phyloP scores from a whole-genome alignment of 2,113 vertebrate species.

The Acanthochromis polyacanthus region DNA sequence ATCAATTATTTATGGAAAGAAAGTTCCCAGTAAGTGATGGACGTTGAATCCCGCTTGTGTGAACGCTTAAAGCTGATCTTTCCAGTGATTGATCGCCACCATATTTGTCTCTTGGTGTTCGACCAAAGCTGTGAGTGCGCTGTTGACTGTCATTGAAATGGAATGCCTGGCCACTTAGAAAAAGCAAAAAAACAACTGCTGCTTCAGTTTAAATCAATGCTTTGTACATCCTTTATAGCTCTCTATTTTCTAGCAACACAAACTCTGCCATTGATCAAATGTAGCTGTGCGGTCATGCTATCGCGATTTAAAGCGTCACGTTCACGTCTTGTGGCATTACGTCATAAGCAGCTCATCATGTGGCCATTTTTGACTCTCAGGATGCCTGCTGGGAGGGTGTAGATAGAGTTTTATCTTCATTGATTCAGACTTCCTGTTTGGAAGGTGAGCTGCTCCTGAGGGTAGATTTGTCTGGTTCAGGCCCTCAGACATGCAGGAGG shows the following conservation, averaged over 20 bases:
- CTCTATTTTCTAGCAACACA: background rate
- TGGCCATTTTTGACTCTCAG: slow-evolving; percentile 16
- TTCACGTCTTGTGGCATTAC: background rate
- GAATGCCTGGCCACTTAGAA: slow-evolving; percentile 16
- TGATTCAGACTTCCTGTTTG: slow-evolving; percentile 60
- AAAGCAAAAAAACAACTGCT: background rate
- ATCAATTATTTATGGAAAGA: slow-evolving; percentile 56
- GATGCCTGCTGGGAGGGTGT: slow-evolving; percentile 19
- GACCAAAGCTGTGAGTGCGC: slow-evolving; percentile 14
- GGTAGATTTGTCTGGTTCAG: slow-evolving; percentile 29
- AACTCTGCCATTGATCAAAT: background rate
- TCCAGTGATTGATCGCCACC: slow-evolving; percentile 46
- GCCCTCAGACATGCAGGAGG: slow-evolving; percentile 22
- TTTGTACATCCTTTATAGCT: background rate
- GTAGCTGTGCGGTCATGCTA: background rate
- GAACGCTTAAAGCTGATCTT: slow-evolving; percentile 20
- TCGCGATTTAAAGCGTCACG: background rate
- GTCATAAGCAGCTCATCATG: background rate
- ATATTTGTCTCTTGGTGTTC: slow-evolving; percentile 28
- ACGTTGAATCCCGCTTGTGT: background rate
- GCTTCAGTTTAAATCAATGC: background rate
- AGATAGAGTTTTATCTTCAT: slow-evolving; percentile 59
- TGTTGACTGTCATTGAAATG: slow-evolving; percentile 27
- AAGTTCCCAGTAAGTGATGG: slow-evolving; percentile 36
- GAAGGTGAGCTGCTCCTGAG: slow-evolving; percentile 22